Conservation (phyloP, 2,797 vertebrate genomes). For the Mallotus villosus region DNA sequence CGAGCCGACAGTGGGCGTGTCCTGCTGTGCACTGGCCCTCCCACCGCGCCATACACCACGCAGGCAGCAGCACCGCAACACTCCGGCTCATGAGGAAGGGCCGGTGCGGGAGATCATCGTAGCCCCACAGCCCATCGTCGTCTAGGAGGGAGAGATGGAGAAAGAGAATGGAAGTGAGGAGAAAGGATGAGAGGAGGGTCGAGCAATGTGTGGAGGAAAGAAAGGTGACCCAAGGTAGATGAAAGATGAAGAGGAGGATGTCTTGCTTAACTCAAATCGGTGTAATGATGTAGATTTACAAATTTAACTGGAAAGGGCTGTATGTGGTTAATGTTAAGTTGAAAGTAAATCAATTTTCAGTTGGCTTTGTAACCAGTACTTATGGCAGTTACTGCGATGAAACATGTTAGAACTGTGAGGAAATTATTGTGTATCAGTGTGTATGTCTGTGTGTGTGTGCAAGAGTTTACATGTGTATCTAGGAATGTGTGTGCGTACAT, state of each 20-base stretch:
- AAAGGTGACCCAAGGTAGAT: conserved; percentile 11
- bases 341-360: conserved; percentile 47
- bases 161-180: not conserved
- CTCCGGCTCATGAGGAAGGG: conserved; percentile 65
- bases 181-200: not conserved
- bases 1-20: conserved; percentile 82
- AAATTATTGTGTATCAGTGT: conserved; percentile 17
- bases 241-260: conserved; percentile 25
- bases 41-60: conserved; percentile 66
- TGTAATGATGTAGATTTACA: not conserved
- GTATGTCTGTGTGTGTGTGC: conserved; percentile 3
- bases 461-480: conserved; percentile 9
- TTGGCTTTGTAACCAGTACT: conserved; percentile 38
- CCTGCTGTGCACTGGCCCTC: conserved; percentile 79
- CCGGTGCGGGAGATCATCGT: conserved; percentile 61
- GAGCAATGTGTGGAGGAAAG: not conserved
- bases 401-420: conserved; percentile 27
- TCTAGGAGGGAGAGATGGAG: conserved; percentile 31
- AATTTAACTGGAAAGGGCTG: not conserved
- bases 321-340: conserved; percentile 14
- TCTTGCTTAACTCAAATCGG: conserved; percentile 23
- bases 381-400: not conserved
- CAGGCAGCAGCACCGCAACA: conserved; percentile 72
- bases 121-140: conserved; percentile 53
- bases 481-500: not conserved